Evolutionary conservation across 2,113 vertebrate species (phyloP), one percentile per base, ranked within the genome.

Genomic region (Ceratotherium simum): DNA sequence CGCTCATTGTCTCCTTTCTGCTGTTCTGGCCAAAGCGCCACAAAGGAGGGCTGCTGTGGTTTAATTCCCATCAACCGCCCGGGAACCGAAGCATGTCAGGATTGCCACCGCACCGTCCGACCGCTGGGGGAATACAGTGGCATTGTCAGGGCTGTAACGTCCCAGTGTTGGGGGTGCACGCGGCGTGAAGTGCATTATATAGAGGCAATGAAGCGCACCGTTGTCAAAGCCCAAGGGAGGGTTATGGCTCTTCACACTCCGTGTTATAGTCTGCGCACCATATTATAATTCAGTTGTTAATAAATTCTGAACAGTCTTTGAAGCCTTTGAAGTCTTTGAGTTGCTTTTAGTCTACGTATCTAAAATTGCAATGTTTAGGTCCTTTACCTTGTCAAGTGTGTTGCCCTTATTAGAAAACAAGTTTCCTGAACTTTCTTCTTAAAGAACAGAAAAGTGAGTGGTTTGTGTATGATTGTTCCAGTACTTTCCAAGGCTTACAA

Each of bases 1-100:
- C 97, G 93, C 98, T 97, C 98, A 98, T 99, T 99, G 99, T 99
- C 98, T 98, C 92, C 96, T 90, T 91, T 92, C 90, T 95, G 98
- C 98, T 82, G 98, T 97, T 98, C 96, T 94, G 97, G 98, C 97
- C 98, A 88, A 96, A 97, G 98, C 98, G 89, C 96, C 98, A 98
- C 99, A 98, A 99, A 99, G 98, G 97, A 98, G 97, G 83, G 97
- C 97, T 69, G 97, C 98, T 65, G 95, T 65, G 78, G 46, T 69
- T 96, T 78, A 51, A 80, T 95, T 97, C 97, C 97, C 92, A 23
- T 94, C 92, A 80, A 67, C 95, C 95, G 93, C 95, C 83, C 73
- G n/a, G 96, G 96, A 98, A 96, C 94, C 97, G n/a, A 72, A 51
- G 95, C 98, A 16, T 79, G 97, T 95, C 65, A 80, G 96, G 75